phyloP scores from a whole-genome alignment of 2,113 vertebrate genomes.

The Sporophila hypoxantha region DNA sequence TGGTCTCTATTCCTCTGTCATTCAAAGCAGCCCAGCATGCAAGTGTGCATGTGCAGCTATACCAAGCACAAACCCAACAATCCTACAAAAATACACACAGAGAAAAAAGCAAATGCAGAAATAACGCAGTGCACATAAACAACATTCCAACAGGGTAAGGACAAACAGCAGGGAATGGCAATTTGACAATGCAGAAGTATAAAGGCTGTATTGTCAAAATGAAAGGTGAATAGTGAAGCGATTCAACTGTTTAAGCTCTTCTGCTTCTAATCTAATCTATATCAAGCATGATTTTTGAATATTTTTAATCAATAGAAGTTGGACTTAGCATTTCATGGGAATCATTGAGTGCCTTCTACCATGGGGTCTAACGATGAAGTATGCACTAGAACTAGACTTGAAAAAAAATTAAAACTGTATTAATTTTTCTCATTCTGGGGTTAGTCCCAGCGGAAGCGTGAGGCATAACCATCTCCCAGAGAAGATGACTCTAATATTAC shows the following conservation, averaged over 20 bases:
- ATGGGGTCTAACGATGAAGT: neutral
- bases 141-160: neutral
- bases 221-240: neutral
- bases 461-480: neutral
- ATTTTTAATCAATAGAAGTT: neutral
- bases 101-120: neutral
- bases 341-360: neutral
- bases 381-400: neutral
- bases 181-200: neutral
- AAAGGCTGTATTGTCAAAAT: neutral
- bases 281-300: neutral
- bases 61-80: neutral
- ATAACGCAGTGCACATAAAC: neutral
- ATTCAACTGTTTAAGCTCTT: neutral
- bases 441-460: neutral
- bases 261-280: neutral
- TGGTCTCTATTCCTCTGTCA: neutral
- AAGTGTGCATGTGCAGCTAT: conserved; percentile 1
- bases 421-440: neutral
- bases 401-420: neutral
- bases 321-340: neutral
- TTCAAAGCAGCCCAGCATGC: conserved; percentile 49
- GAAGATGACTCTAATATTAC: neutral
- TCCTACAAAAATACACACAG: neutral
- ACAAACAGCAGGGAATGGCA: neutral